Evolutionary conservation across 1,140 invertebrate genomes (phyloP).

Genomic region (Aphis craccivora): DNA sequence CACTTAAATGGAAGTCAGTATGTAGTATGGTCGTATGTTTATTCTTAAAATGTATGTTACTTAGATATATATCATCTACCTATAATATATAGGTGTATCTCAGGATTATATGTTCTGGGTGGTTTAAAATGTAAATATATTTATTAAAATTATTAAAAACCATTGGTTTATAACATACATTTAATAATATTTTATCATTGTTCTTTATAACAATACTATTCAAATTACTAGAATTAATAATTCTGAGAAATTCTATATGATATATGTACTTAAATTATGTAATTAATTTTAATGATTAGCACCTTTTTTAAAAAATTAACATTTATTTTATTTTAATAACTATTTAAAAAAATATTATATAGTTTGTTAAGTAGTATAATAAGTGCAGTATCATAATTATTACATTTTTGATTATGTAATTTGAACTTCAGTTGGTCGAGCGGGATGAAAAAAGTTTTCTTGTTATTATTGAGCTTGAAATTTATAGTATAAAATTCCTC

Average conservation of each 20-base stretch:
- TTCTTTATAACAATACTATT: background rate
- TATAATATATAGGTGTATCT: background rate
- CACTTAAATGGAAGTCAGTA: slow-evolving; percentile 38
- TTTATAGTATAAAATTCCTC: background rate
- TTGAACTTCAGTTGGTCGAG: background rate
- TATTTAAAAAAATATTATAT: background rate
- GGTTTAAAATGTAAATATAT: background rate
- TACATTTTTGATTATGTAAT: background rate
- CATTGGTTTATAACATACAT: background rate
- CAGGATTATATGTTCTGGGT: slow-evolving; percentile 7
- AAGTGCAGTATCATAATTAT: background rate
- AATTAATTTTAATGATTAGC: background rate
- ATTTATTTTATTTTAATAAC: background rate
- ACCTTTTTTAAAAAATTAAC: background rate
- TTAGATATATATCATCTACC: slow-evolving; percentile 10
- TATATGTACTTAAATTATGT: background rate
- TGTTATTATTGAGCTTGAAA: background rate
- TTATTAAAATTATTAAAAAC: background rate
- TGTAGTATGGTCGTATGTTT: slow-evolving; percentile 45
- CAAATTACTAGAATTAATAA: background rate
- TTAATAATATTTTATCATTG: background rate
- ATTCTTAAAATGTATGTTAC: slow-evolving; percentile 38
- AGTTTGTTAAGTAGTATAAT: background rate
- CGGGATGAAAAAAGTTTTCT: background rate
- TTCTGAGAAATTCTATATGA: slow-evolving; percentile 15